Evolutionary conservation across 2,888 invertebrate species (phyloP).

Genomic region (Dynastes hyllus): DNA sequence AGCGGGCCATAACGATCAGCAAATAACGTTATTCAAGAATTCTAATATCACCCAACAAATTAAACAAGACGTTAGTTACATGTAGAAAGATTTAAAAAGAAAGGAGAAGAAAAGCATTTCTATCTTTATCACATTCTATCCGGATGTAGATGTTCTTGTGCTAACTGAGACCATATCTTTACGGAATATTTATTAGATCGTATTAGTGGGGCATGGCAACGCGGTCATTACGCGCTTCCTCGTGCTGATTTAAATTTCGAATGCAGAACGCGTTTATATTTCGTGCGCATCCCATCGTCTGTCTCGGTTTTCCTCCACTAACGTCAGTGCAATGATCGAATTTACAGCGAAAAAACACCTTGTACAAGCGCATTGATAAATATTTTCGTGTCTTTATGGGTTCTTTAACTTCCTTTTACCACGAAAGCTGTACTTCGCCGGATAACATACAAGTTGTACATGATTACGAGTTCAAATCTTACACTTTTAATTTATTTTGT

Average conservation of each 20-base stretch:
- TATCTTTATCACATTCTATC: no score
- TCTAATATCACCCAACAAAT: no score
- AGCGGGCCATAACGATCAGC: background rate
- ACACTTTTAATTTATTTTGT: no score
- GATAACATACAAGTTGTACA: background rate
- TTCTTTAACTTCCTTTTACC: slow-evolving; percentile 2
- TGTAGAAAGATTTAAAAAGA: no score
- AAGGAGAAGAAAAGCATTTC: no score
- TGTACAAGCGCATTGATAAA: background rate
- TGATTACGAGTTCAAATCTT: background rate
- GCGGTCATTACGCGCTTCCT: slow-evolving; percentile 31
- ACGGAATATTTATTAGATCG: slow-evolving; percentile 32
- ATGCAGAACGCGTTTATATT: slow-evolving; percentile 22
- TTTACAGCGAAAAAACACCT: slow-evolving; percentile 15
- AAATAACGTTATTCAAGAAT: no score
- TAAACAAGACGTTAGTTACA: no score
- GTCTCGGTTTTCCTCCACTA: background rate
- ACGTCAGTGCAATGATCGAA: slow-evolving; percentile 12
- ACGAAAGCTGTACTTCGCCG: background rate
- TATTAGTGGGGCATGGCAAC: slow-evolving; percentile 11
- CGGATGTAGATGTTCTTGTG: background rate
- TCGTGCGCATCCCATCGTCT: slow-evolving; percentile 16
- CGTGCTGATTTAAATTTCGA: slow-evolving; percentile 24
- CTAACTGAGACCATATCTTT: slow-evolving; percentile 24
- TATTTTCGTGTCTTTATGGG: slow-evolving; percentile 23